phyloP scores from a whole-genome alignment of 2,797 vertebrate genomes.

The Aulostomus chinensis region DNA sequence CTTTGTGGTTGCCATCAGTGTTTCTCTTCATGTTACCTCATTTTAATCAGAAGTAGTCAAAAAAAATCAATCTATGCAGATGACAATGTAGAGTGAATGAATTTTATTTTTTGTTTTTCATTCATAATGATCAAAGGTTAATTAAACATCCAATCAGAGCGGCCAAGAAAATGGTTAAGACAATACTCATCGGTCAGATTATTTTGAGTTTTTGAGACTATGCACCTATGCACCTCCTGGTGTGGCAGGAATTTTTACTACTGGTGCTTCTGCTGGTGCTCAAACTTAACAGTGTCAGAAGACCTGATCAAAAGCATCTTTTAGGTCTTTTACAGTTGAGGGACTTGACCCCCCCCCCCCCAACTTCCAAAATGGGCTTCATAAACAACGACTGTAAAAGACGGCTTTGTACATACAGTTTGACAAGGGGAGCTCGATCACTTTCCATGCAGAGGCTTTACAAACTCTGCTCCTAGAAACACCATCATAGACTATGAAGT shows the following conservation, averaged over 20 bases:
- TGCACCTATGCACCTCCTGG: slow-evolving; percentile 80
- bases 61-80: slow-evolving; percentile 74
- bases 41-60: slow-evolving; percentile 64
- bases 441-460: slow-evolving; percentile 35
- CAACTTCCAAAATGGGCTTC: slow-evolving; percentile 45
- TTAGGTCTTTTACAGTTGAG: slow-evolving; percentile 59
- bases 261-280: slow-evolving; percentile 85
- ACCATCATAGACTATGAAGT: slow-evolving; percentile 39
- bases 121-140: slow-evolving; percentile 70
- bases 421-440: slow-evolving; percentile 36
- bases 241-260: slow-evolving; percentile 76
- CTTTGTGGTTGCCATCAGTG: slow-evolving; percentile 43
- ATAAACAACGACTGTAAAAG: slow-evolving; percentile 45
- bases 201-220: slow-evolving; percentile 64
- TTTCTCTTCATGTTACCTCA: slow-evolving; percentile 71
- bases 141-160: slow-evolving; percentile 79
- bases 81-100: slow-evolving; percentile 58
- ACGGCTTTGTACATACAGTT: slow-evolving; percentile 68
- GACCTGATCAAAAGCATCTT: slow-evolving; percentile 61
- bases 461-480: slow-evolving; percentile 43
- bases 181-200: slow-evolving; percentile 39
- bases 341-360: slow-evolving; percentile 50
- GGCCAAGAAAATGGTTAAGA: slow-evolving; percentile 59
- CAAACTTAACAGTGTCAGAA: slow-evolving; percentile 69
- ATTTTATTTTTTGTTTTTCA: slow-evolving; percentile 38